These are phyloP conservation scores for Ceyx melanurus DNA, from an alignment of 2,113 vertebrate genomes.

Conservation along the genomic window DNA sequence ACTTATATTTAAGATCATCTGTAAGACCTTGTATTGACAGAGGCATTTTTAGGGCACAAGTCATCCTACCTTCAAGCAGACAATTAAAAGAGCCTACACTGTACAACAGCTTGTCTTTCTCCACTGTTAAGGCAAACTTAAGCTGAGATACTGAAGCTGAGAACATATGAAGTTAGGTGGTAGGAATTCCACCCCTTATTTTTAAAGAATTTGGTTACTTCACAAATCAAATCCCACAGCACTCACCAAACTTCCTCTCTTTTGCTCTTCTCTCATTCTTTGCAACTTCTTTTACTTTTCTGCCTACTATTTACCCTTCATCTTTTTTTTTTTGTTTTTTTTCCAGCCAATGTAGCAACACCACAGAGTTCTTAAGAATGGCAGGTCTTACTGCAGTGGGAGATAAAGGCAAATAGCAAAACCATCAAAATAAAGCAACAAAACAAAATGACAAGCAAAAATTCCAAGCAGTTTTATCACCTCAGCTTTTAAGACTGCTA, in stretches of 20 bases:
- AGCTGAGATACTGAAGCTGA: not conserved
- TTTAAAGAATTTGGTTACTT: not conserved
- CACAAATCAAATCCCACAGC: not conserved
- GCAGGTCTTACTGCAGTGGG: not conserved
- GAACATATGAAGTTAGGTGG: not conserved
- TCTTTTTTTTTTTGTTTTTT: not conserved
- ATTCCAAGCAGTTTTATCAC: not conserved
- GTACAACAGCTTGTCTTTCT: not conserved
- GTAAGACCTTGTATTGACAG: not conserved
- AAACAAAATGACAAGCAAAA: not conserved
- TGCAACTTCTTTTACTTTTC: not conserved
- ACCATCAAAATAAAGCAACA: slow-evolving; percentile 12
- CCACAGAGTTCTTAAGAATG: not conserved
- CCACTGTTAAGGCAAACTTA: not conserved
- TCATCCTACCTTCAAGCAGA: not conserved
- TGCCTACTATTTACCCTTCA: not conserved
- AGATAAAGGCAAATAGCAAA: slow-evolving; percentile 29
- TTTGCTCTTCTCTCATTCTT: not conserved
- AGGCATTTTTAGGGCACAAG: not conserved
- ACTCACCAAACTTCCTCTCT: not conserved
- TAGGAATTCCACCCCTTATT: not conserved
- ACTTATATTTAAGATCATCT: not conserved
- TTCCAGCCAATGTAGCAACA: not conserved
- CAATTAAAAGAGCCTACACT: not conserved
- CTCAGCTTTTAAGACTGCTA: not conserved